Evolutionary conservation across 92 coral and sea anemone species (phyloP).

Genomic region (Porites rus): DNA sequence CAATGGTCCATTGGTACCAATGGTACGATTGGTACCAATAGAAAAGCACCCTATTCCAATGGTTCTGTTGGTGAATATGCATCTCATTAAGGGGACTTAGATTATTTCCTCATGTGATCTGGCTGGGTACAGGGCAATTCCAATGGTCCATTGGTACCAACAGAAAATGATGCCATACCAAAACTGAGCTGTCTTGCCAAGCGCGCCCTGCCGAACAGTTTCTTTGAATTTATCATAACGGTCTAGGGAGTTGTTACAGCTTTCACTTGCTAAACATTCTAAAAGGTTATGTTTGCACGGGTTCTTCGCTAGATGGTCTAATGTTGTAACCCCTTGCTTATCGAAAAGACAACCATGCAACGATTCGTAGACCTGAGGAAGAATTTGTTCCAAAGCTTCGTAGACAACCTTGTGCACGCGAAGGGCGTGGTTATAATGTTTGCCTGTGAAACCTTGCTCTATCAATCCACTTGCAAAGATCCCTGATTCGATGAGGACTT

Average conservation of each 20-base stretch:
- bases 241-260: constrained; percentile 28
- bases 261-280: constrained; percentile 41
- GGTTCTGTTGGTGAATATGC: no score
- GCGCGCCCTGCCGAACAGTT: constrained; percentile 28
- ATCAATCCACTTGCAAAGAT: constrained; percentile 49
- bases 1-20: no score
- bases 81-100: no score
- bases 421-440: constrained; percentile 38
- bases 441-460: constrained; percentile 30
- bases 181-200: constrained; percentile 58
- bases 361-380: constrained; percentile 17
- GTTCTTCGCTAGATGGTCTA: constrained; percentile 41
- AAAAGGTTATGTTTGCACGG: constrained; percentile 43
- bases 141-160: no score
- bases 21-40: no score
- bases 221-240: background rate
- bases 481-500: constrained; percentile 46
- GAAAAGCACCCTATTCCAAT: no score
- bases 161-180: background rate
- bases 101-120: no score
- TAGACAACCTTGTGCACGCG: constrained; percentile 35
- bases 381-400: constrained; percentile 35
- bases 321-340: constrained; percentile 21
- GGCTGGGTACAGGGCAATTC: no score
- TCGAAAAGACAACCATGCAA: constrained; percentile 3